Base-by-base conservation (phyloP, 2,797 vertebrate species). In the Chrysocyon brachyurus region DNA sequence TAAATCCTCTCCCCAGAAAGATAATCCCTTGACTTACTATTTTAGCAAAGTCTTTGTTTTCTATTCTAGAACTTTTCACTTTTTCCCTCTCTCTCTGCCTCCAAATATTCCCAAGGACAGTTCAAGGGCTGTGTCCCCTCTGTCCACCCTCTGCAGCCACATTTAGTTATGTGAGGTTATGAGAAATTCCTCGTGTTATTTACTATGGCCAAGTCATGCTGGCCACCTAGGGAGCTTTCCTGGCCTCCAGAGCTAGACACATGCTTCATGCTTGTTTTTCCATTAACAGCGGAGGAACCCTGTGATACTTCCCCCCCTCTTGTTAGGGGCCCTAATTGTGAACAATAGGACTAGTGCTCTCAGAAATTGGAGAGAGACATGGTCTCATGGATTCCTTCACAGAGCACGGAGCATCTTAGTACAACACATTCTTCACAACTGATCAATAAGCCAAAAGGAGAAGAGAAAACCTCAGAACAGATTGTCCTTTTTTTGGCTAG, bases 121-220 rank as follows among this genome's bases (percentile, higher is more conserved):
- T 4, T 17, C 16, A 17, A 11, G 36, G 63, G 54, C 24, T 5
- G 0, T 24, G 16, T 54, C 49, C 54, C 5, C 3, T 21, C 26
- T 0, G 7, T 14, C 12, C 3, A 0, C 6, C 26, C 40, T 33
- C 28, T 4, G 26, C 15, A 2, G 15, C 72, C 4, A 10, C 0
- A 1, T 36, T 52, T 21, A 19, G 36, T 22, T 22, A 59, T 66
- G 31, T 40, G 87, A 33, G 4, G 49, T 49, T 16, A 5, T 10
- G 87, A 72, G 17, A 24, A 3, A 36, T 49, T 49, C 24, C 72
- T n/a, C 14, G n/a, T 28, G 3, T 21, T 24, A 57, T 28, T 54
- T 4, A 52, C 17, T 16, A 28, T 12, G 9, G 40, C 75, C 1
- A 21, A 24, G 33, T 12, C 82, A n/a, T 7, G n/a, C 24, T n/a